Conservation (phyloP, 2,797 vertebrate species). For the Macrochelys suwanniensis region DNA sequence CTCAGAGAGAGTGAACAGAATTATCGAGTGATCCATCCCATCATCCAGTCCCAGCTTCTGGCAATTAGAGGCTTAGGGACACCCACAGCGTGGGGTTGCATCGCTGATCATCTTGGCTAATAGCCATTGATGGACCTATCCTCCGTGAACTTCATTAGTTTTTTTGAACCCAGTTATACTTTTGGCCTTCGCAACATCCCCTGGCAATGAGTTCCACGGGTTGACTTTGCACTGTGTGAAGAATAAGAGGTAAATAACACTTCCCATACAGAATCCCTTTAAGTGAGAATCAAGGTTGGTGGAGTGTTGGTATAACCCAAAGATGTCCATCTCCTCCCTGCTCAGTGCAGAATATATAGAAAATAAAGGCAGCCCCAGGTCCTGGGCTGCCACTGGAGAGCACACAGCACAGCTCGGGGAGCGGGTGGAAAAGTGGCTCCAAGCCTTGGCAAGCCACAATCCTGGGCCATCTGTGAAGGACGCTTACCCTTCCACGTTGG, state of each 20-base stretch:
- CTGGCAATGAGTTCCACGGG: not conserved
- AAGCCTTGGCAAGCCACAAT: not conserved
- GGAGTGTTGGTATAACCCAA: accelerated
- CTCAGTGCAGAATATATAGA: accelerated
- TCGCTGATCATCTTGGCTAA: not conserved
- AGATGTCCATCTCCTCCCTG: not conserved
- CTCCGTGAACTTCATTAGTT: not conserved
- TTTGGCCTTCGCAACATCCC: not conserved
- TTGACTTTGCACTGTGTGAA: not conserved
- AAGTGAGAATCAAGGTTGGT: not conserved
- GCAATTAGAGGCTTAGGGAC: not conserved
- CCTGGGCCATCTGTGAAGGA: accelerated
- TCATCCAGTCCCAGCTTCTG: not conserved
- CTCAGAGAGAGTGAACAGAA: not conserved
- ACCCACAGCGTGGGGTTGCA: not conserved
- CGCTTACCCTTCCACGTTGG: accelerated
- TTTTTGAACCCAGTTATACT: not conserved
- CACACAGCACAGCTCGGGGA: accelerated
- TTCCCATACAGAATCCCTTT: not conserved
- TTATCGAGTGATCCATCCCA: not conserved
- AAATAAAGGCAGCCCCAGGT: accelerated
- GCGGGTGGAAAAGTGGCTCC: accelerated
- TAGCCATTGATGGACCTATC: not conserved
- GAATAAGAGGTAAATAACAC: not conserved
- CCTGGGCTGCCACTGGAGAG: accelerated